These are phyloP conservation scores for Lithobates sylvaticus DNA, from an alignment of 2,797 vertebrate species.

Conservation along the genomic window DNA sequence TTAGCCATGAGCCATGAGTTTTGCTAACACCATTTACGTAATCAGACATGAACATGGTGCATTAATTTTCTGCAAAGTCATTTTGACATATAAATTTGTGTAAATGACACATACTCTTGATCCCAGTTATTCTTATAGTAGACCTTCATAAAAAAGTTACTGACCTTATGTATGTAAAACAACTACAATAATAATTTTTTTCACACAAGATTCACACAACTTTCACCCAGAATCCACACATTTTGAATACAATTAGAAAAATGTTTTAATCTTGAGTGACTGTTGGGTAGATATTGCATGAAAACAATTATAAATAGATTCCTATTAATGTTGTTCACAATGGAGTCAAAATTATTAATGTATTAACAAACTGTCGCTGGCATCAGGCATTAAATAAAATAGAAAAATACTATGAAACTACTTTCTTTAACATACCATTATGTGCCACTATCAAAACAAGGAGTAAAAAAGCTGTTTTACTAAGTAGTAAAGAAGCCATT, in stretches of 20 bases:
- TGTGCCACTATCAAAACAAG: not conserved
- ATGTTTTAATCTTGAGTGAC: no score
- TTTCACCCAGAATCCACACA: no score
- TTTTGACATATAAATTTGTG: not conserved
- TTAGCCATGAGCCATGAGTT: not conserved
- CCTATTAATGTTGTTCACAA: no score
- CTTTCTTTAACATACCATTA: not conserved
- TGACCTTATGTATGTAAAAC: not conserved
- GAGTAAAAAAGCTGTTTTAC: not conserved
- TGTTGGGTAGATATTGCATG: no score
- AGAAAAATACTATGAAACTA: not conserved
- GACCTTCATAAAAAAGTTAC: not conserved
- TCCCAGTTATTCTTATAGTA: not conserved
- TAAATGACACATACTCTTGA: constrained; percentile 6
- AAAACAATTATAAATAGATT: no score
- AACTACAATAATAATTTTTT: no score
- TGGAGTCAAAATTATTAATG: no score
- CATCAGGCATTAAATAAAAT: not conserved
- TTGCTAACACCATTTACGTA: not conserved
- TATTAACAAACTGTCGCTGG: no score
- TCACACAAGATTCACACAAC: no score
- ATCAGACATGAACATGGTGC: not conserved
- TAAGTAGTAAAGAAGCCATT: no score
- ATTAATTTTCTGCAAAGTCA: not conserved
- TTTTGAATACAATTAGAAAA: no score